phyloP scores from a whole-genome alignment of 2,113 vertebrate genomes.

The Toxotes jaculatrix region DNA sequence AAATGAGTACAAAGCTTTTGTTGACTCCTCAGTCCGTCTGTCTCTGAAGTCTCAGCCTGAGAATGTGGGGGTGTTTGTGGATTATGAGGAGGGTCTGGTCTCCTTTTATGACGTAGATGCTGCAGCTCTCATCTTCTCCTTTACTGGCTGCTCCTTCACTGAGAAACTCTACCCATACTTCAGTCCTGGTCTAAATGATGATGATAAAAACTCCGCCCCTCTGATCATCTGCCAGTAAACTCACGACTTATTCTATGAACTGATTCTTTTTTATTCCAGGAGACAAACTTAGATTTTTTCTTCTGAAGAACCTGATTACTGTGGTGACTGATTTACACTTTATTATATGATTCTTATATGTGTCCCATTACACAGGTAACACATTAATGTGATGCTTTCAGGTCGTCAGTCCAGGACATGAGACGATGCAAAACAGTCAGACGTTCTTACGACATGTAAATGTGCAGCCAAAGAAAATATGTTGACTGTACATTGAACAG shows the following conservation, averaged over 20 bases:
- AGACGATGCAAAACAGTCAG: no score
- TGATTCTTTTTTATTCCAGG: neutral
- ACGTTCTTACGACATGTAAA: no score
- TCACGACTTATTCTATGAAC: no score
- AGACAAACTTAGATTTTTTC: neutral
- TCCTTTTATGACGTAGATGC: constrained; percentile 11
- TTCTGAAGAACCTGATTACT: no score
- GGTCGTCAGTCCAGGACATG: no score
- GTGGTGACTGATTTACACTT: no score
- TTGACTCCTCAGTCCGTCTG: accelerated
- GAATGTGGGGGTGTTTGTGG: constrained; percentile 1
- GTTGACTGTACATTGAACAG: no score
- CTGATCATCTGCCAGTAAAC: neutral
- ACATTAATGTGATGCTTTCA: no score
- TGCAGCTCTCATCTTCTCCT: constrained; percentile 36
- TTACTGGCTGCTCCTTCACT: constrained; percentile 16
- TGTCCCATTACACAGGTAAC: no score
- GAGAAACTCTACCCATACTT: constrained; percentile 22
- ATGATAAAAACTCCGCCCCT: neutral
- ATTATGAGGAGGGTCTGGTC: neutral
- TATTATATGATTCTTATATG: no score
- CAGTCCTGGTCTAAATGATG: accelerated
- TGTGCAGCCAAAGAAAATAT: no score
- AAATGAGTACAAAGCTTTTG: neutral
- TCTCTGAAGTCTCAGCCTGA: neutral